Evolutionary conservation across 1,140 invertebrate species (phyloP).

Genomic region (Tenebrio molitor): DNA sequence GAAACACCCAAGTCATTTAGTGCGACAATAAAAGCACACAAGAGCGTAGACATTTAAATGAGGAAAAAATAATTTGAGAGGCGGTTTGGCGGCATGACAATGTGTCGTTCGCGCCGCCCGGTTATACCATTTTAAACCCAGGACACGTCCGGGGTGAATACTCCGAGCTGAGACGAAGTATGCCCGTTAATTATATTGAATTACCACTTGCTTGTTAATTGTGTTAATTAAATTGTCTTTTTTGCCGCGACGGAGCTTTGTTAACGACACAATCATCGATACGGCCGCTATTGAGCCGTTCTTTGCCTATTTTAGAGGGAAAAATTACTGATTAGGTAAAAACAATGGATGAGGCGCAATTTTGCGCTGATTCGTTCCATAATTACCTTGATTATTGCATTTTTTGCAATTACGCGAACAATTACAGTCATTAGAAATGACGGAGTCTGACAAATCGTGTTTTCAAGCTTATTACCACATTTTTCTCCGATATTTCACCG

Average conservation of each 20-base stretch:
- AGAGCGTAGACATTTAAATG: not conserved
- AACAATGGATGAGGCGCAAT: not conserved
- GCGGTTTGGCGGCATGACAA: conserved; percentile 3
- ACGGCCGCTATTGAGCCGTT: not conserved
- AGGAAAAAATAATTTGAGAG: conserved; percentile 12
- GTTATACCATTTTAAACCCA: conserved; percentile 29
- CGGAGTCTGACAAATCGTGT: conserved; percentile 14
- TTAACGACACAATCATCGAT: conserved; percentile 33
- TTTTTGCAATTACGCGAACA: conserved; percentile 25
- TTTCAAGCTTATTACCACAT: conserved; percentile 6
- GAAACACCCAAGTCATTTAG: no score
- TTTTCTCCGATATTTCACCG: no score
- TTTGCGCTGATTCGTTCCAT: conserved; percentile 18
- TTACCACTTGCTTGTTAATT: conserved; percentile 47
- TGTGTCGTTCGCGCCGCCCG: conserved; percentile 15
- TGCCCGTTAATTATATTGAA: conserved; percentile 50
- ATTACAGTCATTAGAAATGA: conserved; percentile 29
- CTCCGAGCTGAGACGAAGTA: conserved; percentile 47
- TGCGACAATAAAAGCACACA: not conserved
- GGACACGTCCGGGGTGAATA: conserved; percentile 50
- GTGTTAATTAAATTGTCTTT: conserved; percentile 52
- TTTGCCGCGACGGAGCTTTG: conserved; percentile 21
- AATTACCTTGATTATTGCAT: not conserved
- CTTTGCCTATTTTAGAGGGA: conserved; percentile 16
- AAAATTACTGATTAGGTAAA: conserved; percentile 1